Base-by-base conservation (phyloP, 1,140 invertebrate species). In the Papilio glaucus region DNA sequence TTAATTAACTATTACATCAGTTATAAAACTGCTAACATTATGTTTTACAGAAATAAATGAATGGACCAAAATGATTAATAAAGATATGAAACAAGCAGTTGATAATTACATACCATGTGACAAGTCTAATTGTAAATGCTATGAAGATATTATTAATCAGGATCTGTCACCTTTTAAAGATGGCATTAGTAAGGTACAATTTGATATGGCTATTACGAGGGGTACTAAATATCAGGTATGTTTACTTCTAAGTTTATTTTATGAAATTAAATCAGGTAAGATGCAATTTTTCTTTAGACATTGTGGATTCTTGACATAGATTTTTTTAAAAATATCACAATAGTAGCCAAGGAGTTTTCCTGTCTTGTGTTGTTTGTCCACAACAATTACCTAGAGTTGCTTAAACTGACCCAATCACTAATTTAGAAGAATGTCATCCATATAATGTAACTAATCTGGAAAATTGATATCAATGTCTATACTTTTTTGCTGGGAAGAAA, bases 151-250 rank as follows among this genome's bases (percentile, higher is more conserved):
- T 26, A 96, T 98, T 60, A 81, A 94, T 18, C 89, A 94, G 15
- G 97, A 98, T 87, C 92, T 98, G 38, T 87, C 90, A 74, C 88
- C 94, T 18, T 98, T 97, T 87, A 93, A 95, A 82, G 86, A 91
- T 78, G 93, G 95, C 81, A 97, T 98, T 67, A 95, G 92, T 1
- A 93, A 95, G 80, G 87, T 95, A 77, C 92, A 95, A 83, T 94
- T 98, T 77, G 90, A 95, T 49, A 81, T 84, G 53, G 94, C 95
- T 41, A 93, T 90, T 72, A 80, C 89, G 37, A 96, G 95, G 82
- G 97, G 96, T 42, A 96, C 96, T 21, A 95, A 95, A 74, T 99
- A 99, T 91, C 98, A 99, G 94, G 90, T 90, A 78, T 75, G n/a
- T 62, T 53, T 68, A 24, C 63, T 61, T 60, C 53, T 42, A 10